Percentiles rank a stretch among this genome's conserved stretches.
phyloP scores from a whole-genome alignment of 2,113 vertebrate genomes.

The Sinocyclocheilus anshuiensis region DNA sequence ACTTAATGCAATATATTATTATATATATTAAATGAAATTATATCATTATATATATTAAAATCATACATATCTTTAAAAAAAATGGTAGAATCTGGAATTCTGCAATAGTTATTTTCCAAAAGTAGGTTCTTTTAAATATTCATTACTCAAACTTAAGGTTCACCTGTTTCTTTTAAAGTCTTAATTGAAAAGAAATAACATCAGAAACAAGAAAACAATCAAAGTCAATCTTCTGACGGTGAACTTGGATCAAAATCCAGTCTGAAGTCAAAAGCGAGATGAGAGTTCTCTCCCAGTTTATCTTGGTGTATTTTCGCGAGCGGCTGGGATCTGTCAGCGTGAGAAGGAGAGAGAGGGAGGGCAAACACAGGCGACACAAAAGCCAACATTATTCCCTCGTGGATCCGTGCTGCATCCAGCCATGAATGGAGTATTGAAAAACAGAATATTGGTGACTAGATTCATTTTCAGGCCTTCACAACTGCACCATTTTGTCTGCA shows the following conservation, averaged over 20 bases:
- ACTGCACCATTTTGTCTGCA: slow-evolving; percentile 71
- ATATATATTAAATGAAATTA: no score
- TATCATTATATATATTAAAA: no score
- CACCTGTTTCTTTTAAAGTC: neutral
- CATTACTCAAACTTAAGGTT: neutral
- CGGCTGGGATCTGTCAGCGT: slow-evolving; percentile 76
- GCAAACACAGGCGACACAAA: slow-evolving; percentile 82
- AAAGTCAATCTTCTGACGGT: no score
- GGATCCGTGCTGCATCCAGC: slow-evolving; percentile 76
- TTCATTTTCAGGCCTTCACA: slow-evolving; percentile 85
- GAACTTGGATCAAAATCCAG: neutral
- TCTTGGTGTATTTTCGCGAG: slow-evolving; percentile 68
- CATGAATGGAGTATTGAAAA: slow-evolving; percentile 95
- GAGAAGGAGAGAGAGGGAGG: slow-evolving; percentile 69
- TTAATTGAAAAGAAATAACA: no score
- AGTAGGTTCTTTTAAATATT: neutral
- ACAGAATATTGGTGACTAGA: slow-evolving; percentile 76
- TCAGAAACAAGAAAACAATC: no score
- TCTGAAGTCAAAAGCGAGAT: slow-evolving; percentile 40
- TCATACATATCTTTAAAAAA: no score
- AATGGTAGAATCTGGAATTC: no score
- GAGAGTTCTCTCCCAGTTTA: slow-evolving; percentile 54
- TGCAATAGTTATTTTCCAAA: neutral
- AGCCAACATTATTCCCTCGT: slow-evolving; percentile 87
- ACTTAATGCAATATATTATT: no score